These are phyloP conservation scores for Ephydatia muelleri DNA, from an alignment of 37 sponge, comb jelly and placozoan species.

Conservation along the genomic window DNA sequence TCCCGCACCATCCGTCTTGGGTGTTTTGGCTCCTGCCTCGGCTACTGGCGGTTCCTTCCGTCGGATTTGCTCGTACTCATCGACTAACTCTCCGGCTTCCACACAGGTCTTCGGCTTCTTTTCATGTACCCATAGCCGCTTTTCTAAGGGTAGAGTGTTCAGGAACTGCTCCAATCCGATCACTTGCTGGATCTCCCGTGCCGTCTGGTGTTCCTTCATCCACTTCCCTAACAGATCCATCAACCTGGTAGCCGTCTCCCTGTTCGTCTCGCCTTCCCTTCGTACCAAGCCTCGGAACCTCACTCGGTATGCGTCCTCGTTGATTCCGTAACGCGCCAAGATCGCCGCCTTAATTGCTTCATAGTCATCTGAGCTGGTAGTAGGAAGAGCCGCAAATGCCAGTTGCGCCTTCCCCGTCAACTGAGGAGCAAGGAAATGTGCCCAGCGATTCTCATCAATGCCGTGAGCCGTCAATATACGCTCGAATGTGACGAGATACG, in stretches of 20 bases:
- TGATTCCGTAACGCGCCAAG: conserved; percentile 34
- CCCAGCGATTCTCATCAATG: no score
- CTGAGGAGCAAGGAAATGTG: background rate
- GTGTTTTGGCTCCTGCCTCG: no score
- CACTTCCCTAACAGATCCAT: conserved; percentile 14
- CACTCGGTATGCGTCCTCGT: conserved; percentile 42
- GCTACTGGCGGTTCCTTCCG: no score
- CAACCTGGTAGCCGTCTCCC: conserved; percentile 20
- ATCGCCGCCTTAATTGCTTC: conserved; percentile 35
- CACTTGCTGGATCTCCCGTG: background rate
- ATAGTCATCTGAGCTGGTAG: background rate
- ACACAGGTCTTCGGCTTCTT: conserved; percentile 1
- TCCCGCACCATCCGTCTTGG: no score
- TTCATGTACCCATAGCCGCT: conserved; percentile 3
- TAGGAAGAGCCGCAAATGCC: conserved; percentile 14
- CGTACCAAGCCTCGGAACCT: conserved; percentile 18
- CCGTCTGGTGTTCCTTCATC: no score
- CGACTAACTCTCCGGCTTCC: conserved; percentile 15
- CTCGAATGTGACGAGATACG: no score
- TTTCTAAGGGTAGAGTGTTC: background rate
- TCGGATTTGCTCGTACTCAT: no score
- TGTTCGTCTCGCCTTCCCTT: conserved; percentile 29
- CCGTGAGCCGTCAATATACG: no score
- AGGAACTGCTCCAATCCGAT: conserved; percentile 17
- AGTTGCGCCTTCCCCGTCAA: conserved; percentile 37